Conservation (phyloP, 2,113 vertebrate species). For the Podarcis muralis region DNA sequence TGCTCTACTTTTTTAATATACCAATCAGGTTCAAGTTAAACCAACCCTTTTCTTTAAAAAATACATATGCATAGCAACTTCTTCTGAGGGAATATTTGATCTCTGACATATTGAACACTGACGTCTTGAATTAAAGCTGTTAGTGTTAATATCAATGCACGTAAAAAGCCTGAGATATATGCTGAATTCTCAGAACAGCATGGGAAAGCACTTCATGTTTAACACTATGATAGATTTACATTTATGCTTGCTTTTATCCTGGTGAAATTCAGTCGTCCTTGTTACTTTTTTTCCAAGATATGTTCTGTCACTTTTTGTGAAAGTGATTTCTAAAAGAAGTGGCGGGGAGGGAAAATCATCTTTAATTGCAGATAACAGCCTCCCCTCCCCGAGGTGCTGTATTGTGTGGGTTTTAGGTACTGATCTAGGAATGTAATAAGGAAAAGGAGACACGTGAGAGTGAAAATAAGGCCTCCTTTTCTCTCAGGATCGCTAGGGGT, state of each 20-base stretch:
- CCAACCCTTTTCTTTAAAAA: conserved; percentile 68
- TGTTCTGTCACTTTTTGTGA: background rate
- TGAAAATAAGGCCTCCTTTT: background rate
- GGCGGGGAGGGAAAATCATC: background rate
- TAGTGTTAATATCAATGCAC: conserved; percentile 61
- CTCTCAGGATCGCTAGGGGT: no score
- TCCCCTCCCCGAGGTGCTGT: background rate
- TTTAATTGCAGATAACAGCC: background rate
- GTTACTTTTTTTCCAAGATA: conserved; percentile 29
- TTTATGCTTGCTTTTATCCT: conserved; percentile 47
- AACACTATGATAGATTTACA: conserved; percentile 25
- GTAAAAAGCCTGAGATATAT: conserved; percentile 57
- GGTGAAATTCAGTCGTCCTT: conserved; percentile 44
- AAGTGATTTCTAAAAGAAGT: background rate
- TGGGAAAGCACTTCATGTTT: conserved; percentile 44
- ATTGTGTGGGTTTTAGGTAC: background rate
- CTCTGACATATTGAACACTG: conserved; percentile 71
- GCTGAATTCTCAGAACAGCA: conserved; percentile 51
- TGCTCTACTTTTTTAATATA: conserved; percentile 37
- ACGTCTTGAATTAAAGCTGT: conserved; percentile 72
- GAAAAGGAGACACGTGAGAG: background rate
- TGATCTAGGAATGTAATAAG: background rate
- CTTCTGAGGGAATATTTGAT: conserved; percentile 74
- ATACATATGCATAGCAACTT: conserved; percentile 68
- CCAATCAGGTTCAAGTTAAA: conserved; percentile 62